A percentile compares a stretch with the other conserved stretches of the same genome.
Conservation (phyloP, 2,888 invertebrate species). For the Ornithoptera priamus region DNA sequence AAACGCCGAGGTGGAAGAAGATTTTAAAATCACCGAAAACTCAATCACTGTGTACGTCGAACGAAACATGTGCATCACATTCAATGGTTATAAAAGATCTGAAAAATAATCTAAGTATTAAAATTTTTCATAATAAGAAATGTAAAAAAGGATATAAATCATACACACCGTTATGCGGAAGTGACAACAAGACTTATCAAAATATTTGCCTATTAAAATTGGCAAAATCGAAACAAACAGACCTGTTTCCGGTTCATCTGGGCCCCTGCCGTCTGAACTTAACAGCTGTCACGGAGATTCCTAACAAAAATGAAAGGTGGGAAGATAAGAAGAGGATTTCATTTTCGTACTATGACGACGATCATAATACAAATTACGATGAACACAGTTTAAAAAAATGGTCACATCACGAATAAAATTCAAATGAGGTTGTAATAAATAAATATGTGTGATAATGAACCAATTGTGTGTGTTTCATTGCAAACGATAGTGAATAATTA, state of each 20-base stretch:
- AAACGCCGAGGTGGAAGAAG: background rate
- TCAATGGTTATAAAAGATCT: constrained; percentile 30
- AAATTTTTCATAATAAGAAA: background rate
- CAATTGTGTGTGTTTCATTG: background rate
- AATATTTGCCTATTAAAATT: constrained; percentile 20
- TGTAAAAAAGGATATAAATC: constrained; percentile 6
- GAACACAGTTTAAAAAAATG: background rate
- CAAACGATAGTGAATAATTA: no score
- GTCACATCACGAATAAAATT: constrained; percentile 6
- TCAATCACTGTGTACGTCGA: constrained; percentile 35
- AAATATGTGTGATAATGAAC: background rate
- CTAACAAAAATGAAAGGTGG: background rate
- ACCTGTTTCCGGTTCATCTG: constrained; percentile 1
- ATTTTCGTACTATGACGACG: constrained; percentile 11
- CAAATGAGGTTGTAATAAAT: background rate
- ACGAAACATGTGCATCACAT: constrained; percentile 34
- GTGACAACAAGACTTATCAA: constrained; percentile 18
- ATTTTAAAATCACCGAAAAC: background rate
- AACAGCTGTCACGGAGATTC: background rate
- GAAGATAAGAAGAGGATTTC: constrained; percentile 1
- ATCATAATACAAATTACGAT: constrained; percentile 3
- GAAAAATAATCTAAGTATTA: constrained; percentile 27
- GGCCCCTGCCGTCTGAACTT: constrained; percentile 6
- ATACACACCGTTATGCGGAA: constrained; percentile 7
- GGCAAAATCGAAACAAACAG: constrained; percentile 4